Evolutionary conservation across 2,113 vertebrate genomes (phyloP).

Genomic region (Hippocampus comes): DNA sequence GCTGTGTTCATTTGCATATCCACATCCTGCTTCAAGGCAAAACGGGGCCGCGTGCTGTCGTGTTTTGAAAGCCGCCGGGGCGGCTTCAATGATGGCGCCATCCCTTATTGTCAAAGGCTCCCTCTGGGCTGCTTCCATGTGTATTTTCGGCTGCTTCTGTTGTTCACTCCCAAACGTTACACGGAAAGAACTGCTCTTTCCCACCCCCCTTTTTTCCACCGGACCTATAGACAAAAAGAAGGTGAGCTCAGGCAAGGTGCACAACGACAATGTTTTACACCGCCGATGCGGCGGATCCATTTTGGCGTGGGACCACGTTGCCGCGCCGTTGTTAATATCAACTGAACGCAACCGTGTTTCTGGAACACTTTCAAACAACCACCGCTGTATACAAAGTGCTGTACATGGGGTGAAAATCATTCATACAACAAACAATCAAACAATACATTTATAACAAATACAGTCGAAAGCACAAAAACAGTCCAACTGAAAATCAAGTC

Average conservation of each 20-base stretch:
- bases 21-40: constrained; percentile 35
- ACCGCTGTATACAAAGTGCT: too few relatives aligned
- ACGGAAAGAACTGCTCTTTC: not conserved
- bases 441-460: too few relatives aligned
- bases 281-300: not conserved
- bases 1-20: constrained; percentile 54
- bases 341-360: not conserved
- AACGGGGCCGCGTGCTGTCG: constrained; percentile 25
- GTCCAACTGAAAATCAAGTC: too few relatives aligned
- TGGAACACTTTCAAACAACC: too few relatives aligned
- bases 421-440: too few relatives aligned
- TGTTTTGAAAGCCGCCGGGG: constrained; percentile 34
- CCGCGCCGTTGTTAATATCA: not conserved
- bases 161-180: constrained; percentile 1
- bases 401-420: too few relatives aligned
- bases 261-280: not conserved
- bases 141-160: constrained; percentile 25
- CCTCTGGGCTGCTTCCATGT: constrained; percentile 20
- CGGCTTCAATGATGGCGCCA: constrained; percentile 41
- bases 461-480: too few relatives aligned
- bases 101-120: constrained; percentile 42
- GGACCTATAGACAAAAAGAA: not conserved
- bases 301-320: not conserved
- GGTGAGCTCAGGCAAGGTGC: not conserved
- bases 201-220: not conserved